Conservation (phyloP, 2,797 vertebrate species). For the Myotis pilosus region DNA sequence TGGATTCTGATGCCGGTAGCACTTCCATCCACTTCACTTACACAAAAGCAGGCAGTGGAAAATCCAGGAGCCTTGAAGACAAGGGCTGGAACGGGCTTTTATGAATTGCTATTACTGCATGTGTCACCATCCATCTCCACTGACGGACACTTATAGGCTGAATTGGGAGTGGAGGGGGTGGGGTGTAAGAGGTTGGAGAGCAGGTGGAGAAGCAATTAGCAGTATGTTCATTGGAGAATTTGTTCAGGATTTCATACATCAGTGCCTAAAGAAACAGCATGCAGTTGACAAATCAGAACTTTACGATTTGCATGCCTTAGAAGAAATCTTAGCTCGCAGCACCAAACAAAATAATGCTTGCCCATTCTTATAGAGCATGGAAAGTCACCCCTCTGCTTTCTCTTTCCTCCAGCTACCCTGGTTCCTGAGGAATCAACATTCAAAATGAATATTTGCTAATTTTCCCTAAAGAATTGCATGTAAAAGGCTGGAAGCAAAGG, state of each 20-base stretch:
- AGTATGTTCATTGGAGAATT: slow-evolving; percentile 77
- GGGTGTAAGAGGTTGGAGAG: slow-evolving; percentile 72
- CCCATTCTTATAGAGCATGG: slow-evolving; percentile 38
- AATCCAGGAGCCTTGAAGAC: slow-evolving; percentile 72
- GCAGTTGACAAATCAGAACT: slow-evolving; percentile 75
- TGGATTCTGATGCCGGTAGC: slow-evolving; percentile 75
- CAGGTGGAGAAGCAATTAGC: slow-evolving; percentile 84
- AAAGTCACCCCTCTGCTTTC: slow-evolving; percentile 64
- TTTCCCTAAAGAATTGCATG: slow-evolving; percentile 67
- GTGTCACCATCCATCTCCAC: slow-evolving; percentile 84
- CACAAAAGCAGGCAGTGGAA: slow-evolving; percentile 75
- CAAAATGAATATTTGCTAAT: slow-evolving; percentile 65
- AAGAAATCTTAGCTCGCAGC: slow-evolving; percentile 75
- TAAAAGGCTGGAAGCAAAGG: slow-evolving; percentile 48
- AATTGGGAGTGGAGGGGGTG: slow-evolving; percentile 67
- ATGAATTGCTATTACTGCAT: slow-evolving; percentile 77
- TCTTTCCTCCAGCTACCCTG: slow-evolving; percentile 42
- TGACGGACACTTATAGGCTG: slow-evolving; percentile 71
- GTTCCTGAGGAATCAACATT: slow-evolving; percentile 51
- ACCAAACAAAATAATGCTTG: slow-evolving; percentile 64
- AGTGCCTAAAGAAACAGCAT: slow-evolving; percentile 75
- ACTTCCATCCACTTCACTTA: slow-evolving; percentile 57
- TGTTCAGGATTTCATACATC: slow-evolving; percentile 80
- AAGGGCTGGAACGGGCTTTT: slow-evolving; percentile 72
- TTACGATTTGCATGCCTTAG: slow-evolving; percentile 73